phyloP scores from a whole-genome alignment of 1,140 invertebrate species.

The Drosophila carrolli region DNA sequence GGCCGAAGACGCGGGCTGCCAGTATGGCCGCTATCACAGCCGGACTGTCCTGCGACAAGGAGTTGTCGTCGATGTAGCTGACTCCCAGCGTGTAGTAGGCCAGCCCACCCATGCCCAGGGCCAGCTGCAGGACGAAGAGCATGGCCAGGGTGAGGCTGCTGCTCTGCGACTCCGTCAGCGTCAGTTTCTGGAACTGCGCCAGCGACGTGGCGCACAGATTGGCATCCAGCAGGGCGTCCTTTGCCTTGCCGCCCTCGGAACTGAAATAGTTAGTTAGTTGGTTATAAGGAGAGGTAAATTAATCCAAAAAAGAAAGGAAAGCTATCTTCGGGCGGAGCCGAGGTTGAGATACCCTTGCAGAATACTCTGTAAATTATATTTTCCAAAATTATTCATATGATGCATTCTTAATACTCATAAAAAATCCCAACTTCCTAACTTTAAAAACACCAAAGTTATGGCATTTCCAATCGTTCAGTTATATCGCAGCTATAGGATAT shows the following conservation, averaged over 20 bases:
- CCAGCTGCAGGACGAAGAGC: conserved; percentile 87
- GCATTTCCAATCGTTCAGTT: no score
- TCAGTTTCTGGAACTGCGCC: conserved; percentile 65
- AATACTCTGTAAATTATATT: no score
- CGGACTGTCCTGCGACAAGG: conserved; percentile 86
- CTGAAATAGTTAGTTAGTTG: conserved; percentile 13
- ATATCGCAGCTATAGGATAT: no score
- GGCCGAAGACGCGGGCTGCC: conserved; percentile 70
- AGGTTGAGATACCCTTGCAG: no score
- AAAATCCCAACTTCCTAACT: no score
- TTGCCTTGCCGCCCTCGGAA: conserved; percentile 47
- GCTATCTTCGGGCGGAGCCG: no score
- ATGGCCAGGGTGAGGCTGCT: conserved; percentile 84
- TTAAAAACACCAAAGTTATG: no score
- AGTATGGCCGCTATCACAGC: conserved; percentile 67
- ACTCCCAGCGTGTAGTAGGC: conserved; percentile 88
- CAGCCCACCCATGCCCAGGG: conserved; percentile 86
- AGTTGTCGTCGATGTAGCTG: conserved; percentile 89
- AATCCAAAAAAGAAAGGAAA: no score
- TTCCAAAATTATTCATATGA: no score
- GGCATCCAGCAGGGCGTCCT: conserved; percentile 52
- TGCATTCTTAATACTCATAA: no score
- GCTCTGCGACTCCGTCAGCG: conserved; percentile 59
- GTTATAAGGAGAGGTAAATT: neutral
- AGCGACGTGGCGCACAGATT: conserved; percentile 73